Conservation (phyloP, 1,140 invertebrate genomes). For the Oppia nitens region DNA sequence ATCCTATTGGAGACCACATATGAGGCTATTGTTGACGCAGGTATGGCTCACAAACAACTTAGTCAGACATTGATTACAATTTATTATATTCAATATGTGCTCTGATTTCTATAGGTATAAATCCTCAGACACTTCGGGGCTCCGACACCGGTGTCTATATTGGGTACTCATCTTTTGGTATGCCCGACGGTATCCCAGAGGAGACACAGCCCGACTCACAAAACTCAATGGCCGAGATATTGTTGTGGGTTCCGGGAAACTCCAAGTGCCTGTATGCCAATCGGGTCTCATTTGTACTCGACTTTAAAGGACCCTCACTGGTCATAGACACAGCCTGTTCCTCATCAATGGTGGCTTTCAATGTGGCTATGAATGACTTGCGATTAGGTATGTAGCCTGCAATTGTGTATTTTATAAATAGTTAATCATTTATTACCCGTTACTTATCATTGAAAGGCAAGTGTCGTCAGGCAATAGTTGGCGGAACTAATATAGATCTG, state of each 20-base stretch:
- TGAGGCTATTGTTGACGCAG: too few species aligned
- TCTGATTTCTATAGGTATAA: slow-evolving; percentile 54
- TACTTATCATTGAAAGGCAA: slow-evolving; percentile 56
- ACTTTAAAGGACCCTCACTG: slow-evolving; percentile 72
- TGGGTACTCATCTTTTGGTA: slow-evolving; percentile 66
- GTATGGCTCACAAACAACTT: too few species aligned
- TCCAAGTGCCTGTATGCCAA: slow-evolving; percentile 98
- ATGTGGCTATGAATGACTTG: slow-evolving; percentile 61
- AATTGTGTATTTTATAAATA: too few species aligned
- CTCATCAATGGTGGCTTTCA: slow-evolving; percentile 63
- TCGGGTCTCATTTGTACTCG: slow-evolving; percentile 82
- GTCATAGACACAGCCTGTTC: slow-evolving; percentile 87
- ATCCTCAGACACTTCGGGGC: slow-evolving; percentile 27
- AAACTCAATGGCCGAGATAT: slow-evolving; percentile 91
- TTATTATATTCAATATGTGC: slow-evolving; percentile 75
- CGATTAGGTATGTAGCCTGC: too few species aligned
- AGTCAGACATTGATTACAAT: slow-evolving; percentile 61
- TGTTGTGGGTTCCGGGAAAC: slow-evolving; percentile 70
- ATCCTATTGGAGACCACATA: too few species aligned
- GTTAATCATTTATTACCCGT: too few species aligned
- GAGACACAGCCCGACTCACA: too few species aligned
- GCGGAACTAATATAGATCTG: slow-evolving; percentile 62
- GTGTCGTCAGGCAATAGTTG: slow-evolving; percentile 83
- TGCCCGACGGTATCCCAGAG: slow-evolving; percentile 54
- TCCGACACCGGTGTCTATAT: slow-evolving; percentile 75